These are phyloP conservation scores for Stictocephala bisonia DNA, from an alignment of 2,888 invertebrate species.

Conservation along the genomic window DNA sequence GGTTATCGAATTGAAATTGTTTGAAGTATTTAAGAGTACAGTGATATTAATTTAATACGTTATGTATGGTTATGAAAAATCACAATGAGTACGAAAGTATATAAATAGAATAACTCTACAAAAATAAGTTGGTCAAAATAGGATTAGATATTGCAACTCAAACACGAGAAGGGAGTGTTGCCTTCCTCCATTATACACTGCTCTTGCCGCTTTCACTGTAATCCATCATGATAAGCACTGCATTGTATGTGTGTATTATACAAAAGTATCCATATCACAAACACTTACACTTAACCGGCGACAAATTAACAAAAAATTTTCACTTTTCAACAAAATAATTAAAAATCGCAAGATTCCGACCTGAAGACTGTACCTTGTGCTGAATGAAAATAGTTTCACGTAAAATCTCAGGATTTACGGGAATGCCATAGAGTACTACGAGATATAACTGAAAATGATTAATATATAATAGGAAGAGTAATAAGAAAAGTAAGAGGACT, in stretches of 20 bases:
- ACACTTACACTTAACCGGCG: slow-evolving; percentile 12
- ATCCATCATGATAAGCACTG: slow-evolving; percentile 40
- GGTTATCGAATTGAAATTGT: no score
- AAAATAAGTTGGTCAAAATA: slow-evolving; percentile 28
- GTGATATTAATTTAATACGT: no score
- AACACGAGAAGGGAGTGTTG: slow-evolving; percentile 49
- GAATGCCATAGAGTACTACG: no score
- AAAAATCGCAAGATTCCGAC: slow-evolving; percentile 41
- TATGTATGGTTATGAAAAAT: no score
- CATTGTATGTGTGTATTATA: slow-evolving; percentile 14
- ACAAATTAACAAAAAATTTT: slow-evolving; percentile 39
- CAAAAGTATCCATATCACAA: background rate
- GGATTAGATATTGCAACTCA: slow-evolving; percentile 33
- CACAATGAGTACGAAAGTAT: no score
- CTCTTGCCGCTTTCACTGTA: slow-evolving; percentile 40
- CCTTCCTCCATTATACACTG: slow-evolving; percentile 45
- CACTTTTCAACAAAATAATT: slow-evolving; percentile 46
- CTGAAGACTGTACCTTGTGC: slow-evolving; percentile 54
- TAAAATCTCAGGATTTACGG: slow-evolving; percentile 59
- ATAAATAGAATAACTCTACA: slow-evolving; percentile 25
- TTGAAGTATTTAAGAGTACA: no score
- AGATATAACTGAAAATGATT: no score
- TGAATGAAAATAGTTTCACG: slow-evolving; percentile 61
- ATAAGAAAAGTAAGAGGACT: no score
- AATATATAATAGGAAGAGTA: no score